Base-by-base conservation (phyloP, 2,888 invertebrate species). In the Nebria salina region DNA sequence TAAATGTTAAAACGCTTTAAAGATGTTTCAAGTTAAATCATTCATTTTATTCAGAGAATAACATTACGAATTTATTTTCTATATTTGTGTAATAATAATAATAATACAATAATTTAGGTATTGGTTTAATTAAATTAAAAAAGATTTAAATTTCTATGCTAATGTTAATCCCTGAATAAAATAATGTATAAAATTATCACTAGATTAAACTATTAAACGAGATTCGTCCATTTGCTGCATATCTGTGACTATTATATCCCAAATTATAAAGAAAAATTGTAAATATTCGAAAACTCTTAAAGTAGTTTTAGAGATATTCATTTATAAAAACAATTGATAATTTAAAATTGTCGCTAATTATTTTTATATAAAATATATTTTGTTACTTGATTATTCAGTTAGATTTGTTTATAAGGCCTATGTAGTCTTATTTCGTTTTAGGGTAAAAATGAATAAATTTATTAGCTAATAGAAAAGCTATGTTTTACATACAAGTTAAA, bases 211-310 rank as follows among this genome's bases (percentile, higher is more conserved):
- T 34, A 34, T 34, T 8, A 54, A 11, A 54, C 54, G 54, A 84
- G 85, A 85, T 85, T 85, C 86, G 86, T 86, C 86, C 86, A 86
- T 84, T 54, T 54, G 84, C 84, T 84, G 86, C 86, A 86, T 86
- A 86, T 86, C 85, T 85, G 84, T 85, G 83, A 83, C 83, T 54
- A 54, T 54, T 54, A n/a, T n/a, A n/a, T 84, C 84, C 54, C 84
- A 81, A 84, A 84, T 83, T 84, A 85, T 83, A 82, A 83, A 68
- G n/a, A 54, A 54, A 54, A 11, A 54, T 54, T 54, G 54, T 54
- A 54, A 54, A 54, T 54, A 54, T 54, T 11, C 34, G 13, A 54
- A 54, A 13, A 11, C 13, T 54, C 54, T 54, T 54, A 7, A 8
- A 54, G 34, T 34, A 34, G 5, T 34, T 34, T 34, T 34, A 54